These are phyloP conservation scores for Sternarchorhynchus goeldii DNA, from an alignment of 2,797 vertebrate species.

Conservation along the genomic window DNA sequence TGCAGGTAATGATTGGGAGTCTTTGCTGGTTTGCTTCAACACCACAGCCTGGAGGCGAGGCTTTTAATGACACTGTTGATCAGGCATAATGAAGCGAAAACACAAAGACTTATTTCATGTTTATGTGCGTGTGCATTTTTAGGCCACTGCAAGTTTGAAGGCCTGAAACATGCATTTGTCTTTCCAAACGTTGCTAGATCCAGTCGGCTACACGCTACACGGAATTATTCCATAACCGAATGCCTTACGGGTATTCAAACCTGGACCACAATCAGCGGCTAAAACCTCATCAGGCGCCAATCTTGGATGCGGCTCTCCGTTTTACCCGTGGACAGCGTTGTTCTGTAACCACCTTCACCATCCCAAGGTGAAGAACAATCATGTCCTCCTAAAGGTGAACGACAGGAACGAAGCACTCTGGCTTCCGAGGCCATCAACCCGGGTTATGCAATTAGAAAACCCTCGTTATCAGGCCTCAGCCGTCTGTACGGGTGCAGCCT, in stretches of 20 bases:
- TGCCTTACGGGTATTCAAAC: neutral
- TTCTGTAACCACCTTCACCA: neutral
- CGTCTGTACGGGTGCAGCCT: conserved; percentile 42
- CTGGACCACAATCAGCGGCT: neutral
- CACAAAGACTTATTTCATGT: conserved; percentile 33
- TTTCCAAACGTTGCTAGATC: neutral
- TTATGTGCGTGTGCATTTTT: conserved; percentile 21
- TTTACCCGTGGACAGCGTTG: neutral
- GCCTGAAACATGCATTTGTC: neutral
- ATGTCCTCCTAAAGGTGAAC: conserved; percentile 49
- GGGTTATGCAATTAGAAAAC: conserved; percentile 56
- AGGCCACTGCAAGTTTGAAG: conserved; percentile 16
- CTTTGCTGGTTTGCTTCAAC: conserved; percentile 40
- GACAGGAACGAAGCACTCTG: conserved; percentile 47
- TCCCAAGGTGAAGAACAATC: conserved; percentile 20
- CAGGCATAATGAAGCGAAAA: conserved; percentile 56
- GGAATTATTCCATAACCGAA: neutral
- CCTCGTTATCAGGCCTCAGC: conserved; percentile 52
- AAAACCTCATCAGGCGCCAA: neutral
- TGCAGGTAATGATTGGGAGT: conserved; percentile 43
- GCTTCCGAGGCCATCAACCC: conserved; percentile 53
- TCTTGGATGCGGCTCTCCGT: neutral
- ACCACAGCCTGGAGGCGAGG: conserved; percentile 37
- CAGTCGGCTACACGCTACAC: neutral
- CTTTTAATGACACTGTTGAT: conserved; percentile 55